Evolutionary conservation across 2,888 invertebrate species (phyloP).

Genomic region (Protula sp.): DNA sequence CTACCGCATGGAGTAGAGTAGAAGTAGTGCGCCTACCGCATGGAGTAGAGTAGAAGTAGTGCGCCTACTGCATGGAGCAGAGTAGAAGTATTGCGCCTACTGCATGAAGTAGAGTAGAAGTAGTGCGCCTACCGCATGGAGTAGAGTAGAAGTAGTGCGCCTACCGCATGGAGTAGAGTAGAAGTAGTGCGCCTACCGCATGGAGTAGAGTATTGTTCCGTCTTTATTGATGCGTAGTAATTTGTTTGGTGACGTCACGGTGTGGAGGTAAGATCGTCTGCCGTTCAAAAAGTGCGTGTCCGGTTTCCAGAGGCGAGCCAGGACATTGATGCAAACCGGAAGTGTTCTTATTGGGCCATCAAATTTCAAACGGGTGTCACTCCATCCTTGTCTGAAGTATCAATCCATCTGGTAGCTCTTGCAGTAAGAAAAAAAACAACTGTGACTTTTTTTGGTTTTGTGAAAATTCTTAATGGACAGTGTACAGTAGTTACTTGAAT

Average conservation of each 20-base stretch:
- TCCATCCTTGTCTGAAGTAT: conserved; percentile 35
- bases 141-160: too few relatives aligned
- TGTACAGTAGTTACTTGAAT: too few relatives aligned
- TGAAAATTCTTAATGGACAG: too few relatives aligned
- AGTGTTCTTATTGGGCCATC: conserved; percentile 25
- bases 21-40: too few relatives aligned
- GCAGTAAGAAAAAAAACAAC: background rate
- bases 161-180: too few relatives aligned
- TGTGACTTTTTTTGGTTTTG: too few relatives aligned
- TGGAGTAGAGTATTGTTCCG: conserved; percentile 87
- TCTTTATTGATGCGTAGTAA: conserved; percentile 80
- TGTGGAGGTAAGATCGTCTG: conserved; percentile 89
- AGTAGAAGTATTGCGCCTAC: too few relatives aligned
- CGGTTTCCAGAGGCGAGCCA: conserved; percentile 45
- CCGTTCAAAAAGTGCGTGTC: conserved; percentile 76
- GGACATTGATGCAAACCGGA: conserved; percentile 35
- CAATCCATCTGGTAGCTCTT: conserved; percentile 35
- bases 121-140: too few relatives aligned
- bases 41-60: too few relatives aligned
- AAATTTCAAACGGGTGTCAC: conserved; percentile 29
- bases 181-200: conserved; percentile 64
- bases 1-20: too few relatives aligned
- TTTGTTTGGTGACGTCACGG: conserved; percentile 91
- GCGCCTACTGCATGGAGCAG: too few relatives aligned
- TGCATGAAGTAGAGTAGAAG: too few relatives aligned